Conservation (phyloP, 1,140 invertebrate species). For the Cherax quadricarinatus region DNA sequence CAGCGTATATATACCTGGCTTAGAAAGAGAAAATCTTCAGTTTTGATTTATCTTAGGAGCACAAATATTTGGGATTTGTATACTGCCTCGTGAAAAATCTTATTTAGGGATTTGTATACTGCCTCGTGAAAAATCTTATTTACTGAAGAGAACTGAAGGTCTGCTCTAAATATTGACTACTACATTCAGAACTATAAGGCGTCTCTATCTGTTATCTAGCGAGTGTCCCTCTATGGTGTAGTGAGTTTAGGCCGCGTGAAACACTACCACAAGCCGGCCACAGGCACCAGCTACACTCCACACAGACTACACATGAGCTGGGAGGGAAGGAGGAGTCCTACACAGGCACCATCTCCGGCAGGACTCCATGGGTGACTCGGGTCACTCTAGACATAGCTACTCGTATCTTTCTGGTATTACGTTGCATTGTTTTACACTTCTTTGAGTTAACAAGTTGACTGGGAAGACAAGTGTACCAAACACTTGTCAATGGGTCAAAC, state of each 20-base stretch:
- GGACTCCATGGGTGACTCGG: constrained; percentile 1
- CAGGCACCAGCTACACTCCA: constrained; percentile 50
- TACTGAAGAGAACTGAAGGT: constrained; percentile 23
- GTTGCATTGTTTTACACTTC: neutral
- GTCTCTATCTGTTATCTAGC: constrained; percentile 43
- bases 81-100: neutral
- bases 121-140: neutral
- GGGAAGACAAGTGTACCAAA: too few relatives aligned
- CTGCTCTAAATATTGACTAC: constrained; percentile 23
- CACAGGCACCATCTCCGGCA: neutral
- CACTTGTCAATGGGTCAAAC: too few relatives aligned
- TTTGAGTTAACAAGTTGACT: neutral
- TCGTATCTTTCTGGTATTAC: neutral
- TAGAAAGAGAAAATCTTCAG: constrained; percentile 48
- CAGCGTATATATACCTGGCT: neutral
- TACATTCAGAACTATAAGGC: constrained; percentile 47
- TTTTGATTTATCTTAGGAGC: neutral
- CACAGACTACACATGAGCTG: constrained; percentile 45
- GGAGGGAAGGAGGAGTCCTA: constrained; percentile 12
- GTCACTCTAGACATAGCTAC: constrained; percentile 25
- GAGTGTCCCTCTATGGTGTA: constrained; percentile 26
- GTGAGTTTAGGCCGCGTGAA: constrained; percentile 13
- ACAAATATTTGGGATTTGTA: neutral
- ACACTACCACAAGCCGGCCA: constrained; percentile 43
- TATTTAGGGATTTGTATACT: neutral